Percentiles rank a stretch among this genome's conserved stretches.
These are phyloP conservation scores for Mythimna vitellina DNA, from an alignment of 2,888 invertebrate genomes.

Conservation along the genomic window DNA sequence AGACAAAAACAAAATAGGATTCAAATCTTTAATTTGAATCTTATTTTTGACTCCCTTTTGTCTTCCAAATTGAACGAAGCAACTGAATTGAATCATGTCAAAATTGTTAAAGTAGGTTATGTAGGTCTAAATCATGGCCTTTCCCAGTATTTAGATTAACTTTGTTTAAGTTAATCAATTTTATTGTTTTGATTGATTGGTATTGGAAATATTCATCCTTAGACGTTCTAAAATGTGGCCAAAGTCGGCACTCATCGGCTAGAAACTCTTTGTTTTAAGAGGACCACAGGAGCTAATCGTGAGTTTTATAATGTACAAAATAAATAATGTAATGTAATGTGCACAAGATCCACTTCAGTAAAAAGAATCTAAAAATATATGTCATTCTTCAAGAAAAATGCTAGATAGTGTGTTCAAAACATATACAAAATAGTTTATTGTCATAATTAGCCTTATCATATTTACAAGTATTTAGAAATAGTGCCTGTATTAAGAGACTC, in stretches of 20 bases:
- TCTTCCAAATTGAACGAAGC: neutral
- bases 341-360: no score
- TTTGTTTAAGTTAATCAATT: neutral
- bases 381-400: no score
- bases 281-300: no score
- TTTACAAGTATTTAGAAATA: no score
- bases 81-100: neutral
- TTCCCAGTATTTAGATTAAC: neutral
- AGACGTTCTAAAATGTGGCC: neutral
- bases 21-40: neutral
- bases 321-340: no score
- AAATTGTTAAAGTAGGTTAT: neutral
- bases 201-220: neutral
- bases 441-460: no score
- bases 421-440: no score
- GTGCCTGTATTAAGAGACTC: no score
- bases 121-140: neutral
- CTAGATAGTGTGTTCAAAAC: no score
- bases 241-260: neutral
- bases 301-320: no score
- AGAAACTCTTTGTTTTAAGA: slow-evolving; percentile 2
- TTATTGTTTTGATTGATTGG: slow-evolving; percentile 8
- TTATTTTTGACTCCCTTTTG: neutral
- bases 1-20: neutral
- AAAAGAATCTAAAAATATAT: no score